Conservation (phyloP, 1,140 invertebrate species). For the Temnothorax curvispinosus region DNA sequence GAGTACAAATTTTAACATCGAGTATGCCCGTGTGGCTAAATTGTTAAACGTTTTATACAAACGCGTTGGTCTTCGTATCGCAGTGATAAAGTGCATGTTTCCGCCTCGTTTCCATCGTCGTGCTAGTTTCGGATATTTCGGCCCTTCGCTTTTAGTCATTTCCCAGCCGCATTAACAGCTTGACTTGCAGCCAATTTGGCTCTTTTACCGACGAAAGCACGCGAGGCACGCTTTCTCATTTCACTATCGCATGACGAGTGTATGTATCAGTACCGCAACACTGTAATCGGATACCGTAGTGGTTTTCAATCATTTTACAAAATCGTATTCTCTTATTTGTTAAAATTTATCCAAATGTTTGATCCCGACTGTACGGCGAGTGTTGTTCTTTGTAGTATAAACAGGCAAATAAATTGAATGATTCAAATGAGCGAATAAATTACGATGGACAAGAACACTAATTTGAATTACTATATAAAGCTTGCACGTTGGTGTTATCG, state of each 20-base stretch:
- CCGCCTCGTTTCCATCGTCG: conserved; percentile 9
- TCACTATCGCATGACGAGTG: conserved; percentile 41
- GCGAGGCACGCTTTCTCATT: conserved; percentile 22
- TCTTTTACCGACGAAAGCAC: conserved; percentile 46
- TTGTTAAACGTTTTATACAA: conserved; percentile 57
- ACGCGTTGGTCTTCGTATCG: conserved; percentile 63
- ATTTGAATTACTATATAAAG: neutral
- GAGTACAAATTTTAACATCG: conserved; percentile 70
- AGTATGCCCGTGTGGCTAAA: conserved; percentile 51
- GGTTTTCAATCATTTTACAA: neutral
- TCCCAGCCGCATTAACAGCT: conserved; percentile 24
- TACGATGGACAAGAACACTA: neutral
- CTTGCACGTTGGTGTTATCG: neutral
- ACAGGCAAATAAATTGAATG: neutral
- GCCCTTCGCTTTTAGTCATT: neutral
- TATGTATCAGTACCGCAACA: conserved; percentile 55
- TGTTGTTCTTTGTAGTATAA: neutral
- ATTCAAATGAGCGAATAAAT: neutral
- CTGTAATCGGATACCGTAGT: neutral
- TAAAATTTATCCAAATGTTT: neutral
- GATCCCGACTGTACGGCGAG: neutral
- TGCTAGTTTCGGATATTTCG: conserved; percentile 9
- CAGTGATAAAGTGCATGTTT: conserved; percentile 45
- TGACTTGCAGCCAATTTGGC: neutral
- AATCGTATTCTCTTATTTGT: neutral